These are phyloP conservation scores for Ostrea denselamellosa DNA, from an alignment of 1,140 invertebrate species.

Conservation along the genomic window DNA sequence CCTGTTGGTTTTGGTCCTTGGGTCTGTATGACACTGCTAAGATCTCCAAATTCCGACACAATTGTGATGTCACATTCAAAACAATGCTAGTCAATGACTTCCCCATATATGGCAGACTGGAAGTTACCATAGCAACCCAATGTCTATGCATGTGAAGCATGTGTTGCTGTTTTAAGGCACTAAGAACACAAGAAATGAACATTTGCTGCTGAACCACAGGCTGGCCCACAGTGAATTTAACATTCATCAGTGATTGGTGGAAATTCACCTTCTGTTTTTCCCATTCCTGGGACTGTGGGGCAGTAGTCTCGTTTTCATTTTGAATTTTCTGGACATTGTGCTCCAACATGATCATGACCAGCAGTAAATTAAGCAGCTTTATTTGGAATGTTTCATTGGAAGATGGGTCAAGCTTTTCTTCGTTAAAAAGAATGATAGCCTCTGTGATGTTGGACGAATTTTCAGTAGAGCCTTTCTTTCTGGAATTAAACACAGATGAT, in stretches of 20 bases:
- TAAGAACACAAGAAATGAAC: slow-evolving; percentile 90
- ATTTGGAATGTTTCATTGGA: slow-evolving; percentile 89
- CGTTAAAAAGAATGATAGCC: slow-evolving; percentile 91
- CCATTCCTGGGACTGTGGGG: slow-evolving; percentile 56
- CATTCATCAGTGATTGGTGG: slow-evolving; percentile 60
- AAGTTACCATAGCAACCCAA: slow-evolving; percentile 89
- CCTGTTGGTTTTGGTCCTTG: slow-evolving; percentile 51
- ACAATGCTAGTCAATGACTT: slow-evolving; percentile 87
- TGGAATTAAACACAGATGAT: slow-evolving; percentile 86
- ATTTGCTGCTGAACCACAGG: slow-evolving; percentile 85
- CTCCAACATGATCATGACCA: slow-evolving; percentile 89
- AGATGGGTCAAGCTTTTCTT: slow-evolving; percentile 81
- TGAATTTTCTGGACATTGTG: slow-evolving; percentile 81
- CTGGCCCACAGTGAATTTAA: slow-evolving; percentile 63
- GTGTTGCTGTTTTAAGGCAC: slow-evolving; percentile 84
- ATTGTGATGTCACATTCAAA: slow-evolving; percentile 88
- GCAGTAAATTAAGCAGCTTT: slow-evolving; percentile 86
- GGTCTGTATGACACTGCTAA: slow-evolving; percentile 73
- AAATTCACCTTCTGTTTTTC: slow-evolving; percentile 69
- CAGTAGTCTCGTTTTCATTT: slow-evolving; percentile 50
- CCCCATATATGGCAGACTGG: slow-evolving; percentile 87
- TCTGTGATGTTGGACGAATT: slow-evolving; percentile 86
- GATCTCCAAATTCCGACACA: slow-evolving; percentile 90
- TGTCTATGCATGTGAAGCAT: slow-evolving; percentile 84
- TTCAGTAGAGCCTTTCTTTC: slow-evolving; percentile 64